Conservation (phyloP, 2,888 invertebrate genomes). For the Diloba caeruleocephala region DNA sequence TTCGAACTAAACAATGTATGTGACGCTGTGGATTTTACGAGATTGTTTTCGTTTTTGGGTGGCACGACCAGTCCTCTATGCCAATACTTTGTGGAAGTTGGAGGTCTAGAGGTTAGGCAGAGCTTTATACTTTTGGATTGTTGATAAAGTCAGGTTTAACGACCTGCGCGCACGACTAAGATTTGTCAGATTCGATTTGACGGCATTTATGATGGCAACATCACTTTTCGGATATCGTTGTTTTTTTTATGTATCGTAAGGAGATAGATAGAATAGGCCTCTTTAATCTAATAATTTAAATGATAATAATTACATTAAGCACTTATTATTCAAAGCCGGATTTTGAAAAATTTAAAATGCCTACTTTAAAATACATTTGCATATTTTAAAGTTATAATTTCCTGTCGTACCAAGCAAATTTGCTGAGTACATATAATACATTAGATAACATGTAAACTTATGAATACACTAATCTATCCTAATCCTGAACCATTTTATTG, state of each 20-base stretch:
- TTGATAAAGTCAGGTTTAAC: constrained; percentile 83
- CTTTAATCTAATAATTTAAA: no score
- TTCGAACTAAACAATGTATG: constrained; percentile 55
- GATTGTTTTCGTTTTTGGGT: constrained; percentile 56
- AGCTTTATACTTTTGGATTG: constrained; percentile 78
- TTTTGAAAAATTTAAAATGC: no score
- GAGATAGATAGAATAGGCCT: no score
- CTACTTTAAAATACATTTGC: no score
- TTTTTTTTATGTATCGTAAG: not conserved
- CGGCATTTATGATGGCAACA: constrained; percentile 37
- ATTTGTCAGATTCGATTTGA: constrained; percentile 76
- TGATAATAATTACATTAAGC: no score
- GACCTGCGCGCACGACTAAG: constrained; percentile 82
- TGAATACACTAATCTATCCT: no score
- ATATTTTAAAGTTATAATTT: no score
- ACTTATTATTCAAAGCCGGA: no score
- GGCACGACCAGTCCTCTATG: constrained; percentile 64
- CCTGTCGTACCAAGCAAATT: no score
- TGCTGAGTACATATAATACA: no score
- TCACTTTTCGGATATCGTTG: constrained; percentile 22
- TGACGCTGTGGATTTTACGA: constrained; percentile 53
- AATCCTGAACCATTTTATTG: no score
- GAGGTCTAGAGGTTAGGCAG: constrained; percentile 49
- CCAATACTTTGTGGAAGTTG: constrained; percentile 68
- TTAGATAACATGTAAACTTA: no score